Evolutionary conservation across 2,888 invertebrate species (phyloP), one percentile per base, ranked within the genome.

Genomic region (Scaptodrosophila latifasciaeformis): DNA sequence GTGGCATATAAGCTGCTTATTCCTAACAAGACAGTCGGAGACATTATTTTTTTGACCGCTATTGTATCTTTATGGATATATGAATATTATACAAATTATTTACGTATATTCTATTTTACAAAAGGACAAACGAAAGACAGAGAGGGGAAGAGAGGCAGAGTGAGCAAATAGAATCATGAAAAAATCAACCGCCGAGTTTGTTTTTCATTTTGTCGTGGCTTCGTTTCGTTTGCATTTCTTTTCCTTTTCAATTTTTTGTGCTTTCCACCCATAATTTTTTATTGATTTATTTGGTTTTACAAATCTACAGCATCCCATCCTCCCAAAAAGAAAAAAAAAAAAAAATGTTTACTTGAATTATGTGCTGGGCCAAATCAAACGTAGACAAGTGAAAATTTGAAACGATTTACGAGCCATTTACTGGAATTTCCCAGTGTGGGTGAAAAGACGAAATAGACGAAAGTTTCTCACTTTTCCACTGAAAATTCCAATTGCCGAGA

Each of bases 371-470:
- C n/a, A n/a, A n/a, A n/a, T n/a, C n/a, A 76, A 72, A 79, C 64
- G 64, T 79, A 79, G 79, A 72, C 72, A 75, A 75, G 80, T 75
- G 80, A 80, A 80, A 75, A 75, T 80, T 77, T 80, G 75, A 80
- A 80, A 74, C 80, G 80, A 75, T 75, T 75, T 75, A 80, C 74
- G 67, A 65, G 75, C 78, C 70, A 74, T 80, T 74, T 74, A 62
- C 72, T 65, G 55, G 74, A 79, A 74, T 30, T 18, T 74, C 76
- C 72, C 76, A 72, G 59, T 66, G 45, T 61, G 72, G 79, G 15
- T 27, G n/a, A n/a, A n/a, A n/a, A n/a, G n/a, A n/a, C n/a, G n/a
- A n/a, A n/a, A n/a, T n/a, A n/a, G n/a, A n/a, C n/a, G n/a, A n/a
- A n/a, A n/a, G n/a, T n/a, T n/a, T n/a, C n/a, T n/a, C n/a, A n/a